These are phyloP conservation scores for Setipinna tenuifilis DNA, from an alignment of 2,797 vertebrate genomes.

Conservation along the genomic window DNA sequence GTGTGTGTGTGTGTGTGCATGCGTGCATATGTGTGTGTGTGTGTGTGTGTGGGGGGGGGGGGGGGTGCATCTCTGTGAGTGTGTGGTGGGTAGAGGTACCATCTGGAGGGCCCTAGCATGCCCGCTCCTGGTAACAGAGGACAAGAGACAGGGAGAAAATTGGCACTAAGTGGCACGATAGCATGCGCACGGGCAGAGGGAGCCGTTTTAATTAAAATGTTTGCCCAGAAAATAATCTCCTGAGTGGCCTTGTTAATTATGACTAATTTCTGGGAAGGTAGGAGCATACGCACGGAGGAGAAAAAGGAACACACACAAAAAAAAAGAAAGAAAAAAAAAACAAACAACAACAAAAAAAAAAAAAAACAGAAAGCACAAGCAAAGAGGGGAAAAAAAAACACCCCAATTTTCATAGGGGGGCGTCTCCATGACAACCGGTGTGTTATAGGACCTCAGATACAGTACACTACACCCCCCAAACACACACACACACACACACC, in stretches of 20 bases:
- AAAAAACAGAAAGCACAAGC: background rate
- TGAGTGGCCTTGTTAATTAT: slow-evolving; percentile 77
- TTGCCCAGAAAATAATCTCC: slow-evolving; percentile 77
- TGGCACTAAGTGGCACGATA: slow-evolving; percentile 74
- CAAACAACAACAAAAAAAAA: background rate
- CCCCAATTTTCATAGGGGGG: slow-evolving; percentile 42
- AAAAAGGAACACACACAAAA: background rate
- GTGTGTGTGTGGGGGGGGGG: background rate
- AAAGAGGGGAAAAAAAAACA: background rate
- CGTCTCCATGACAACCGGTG: slow-evolving; percentile 54
- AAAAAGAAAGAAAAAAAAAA: background rate
- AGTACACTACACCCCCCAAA: background rate
- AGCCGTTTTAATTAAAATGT: slow-evolving; percentile 80
- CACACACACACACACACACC: too few relatives aligned
- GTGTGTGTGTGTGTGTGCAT: background rate
- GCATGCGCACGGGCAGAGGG: slow-evolving; percentile 69
- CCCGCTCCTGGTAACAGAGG: slow-evolving; percentile 18
- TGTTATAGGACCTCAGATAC: slow-evolving; percentile 37
- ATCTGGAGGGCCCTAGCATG: slow-evolving; percentile 12
- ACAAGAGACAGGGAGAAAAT: slow-evolving; percentile 61
- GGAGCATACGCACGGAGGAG: slow-evolving; percentile 35
- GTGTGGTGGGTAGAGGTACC: slow-evolving; percentile 10
- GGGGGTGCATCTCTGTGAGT: background rate
- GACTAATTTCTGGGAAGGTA: slow-evolving; percentile 70
- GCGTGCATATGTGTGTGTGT: background rate